These are phyloP conservation scores for Terrapene triunguis DNA, from an alignment of 2,113 vertebrate genomes.

Conservation along the genomic window DNA sequence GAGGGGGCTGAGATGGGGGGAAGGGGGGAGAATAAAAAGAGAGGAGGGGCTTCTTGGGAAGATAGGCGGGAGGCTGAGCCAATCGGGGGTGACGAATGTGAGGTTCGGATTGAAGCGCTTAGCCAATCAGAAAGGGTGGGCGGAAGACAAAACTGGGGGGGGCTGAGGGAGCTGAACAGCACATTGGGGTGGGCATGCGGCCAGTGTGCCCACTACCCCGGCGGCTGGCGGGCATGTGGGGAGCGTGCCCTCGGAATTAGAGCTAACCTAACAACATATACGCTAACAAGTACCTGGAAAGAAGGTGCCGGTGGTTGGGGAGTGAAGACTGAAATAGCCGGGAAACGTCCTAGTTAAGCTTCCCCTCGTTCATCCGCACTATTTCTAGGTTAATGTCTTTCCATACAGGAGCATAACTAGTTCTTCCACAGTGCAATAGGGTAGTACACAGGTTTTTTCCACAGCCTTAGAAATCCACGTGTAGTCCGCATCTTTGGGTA, in stretches of 20 bases:
- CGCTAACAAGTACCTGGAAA: background rate
- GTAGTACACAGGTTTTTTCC: background rate
- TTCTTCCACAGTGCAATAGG: background rate
- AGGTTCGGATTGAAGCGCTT: background rate
- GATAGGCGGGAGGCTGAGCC: constrained; percentile 6
- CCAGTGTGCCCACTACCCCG: accelerated
- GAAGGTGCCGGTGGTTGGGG: background rate
- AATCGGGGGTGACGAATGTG: constrained; percentile 14
- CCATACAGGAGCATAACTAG: background rate
- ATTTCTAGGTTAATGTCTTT: background rate
- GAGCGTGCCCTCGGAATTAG: background rate
- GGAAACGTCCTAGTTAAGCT: background rate
- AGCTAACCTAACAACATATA: background rate
- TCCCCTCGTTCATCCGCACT: background rate
- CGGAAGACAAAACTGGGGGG: background rate
- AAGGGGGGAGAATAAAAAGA: constrained; percentile 14
- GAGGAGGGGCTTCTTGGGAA: background rate
- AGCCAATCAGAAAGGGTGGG: background rate
- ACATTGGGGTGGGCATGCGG: background rate
- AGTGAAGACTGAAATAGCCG: background rate
- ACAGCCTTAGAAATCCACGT: background rate
- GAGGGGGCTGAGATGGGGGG: constrained; percentile 47
- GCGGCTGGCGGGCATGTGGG: background rate
- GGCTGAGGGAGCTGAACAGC: background rate
- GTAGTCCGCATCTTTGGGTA: background rate